Percentiles rank a stretch among this genome's conserved stretches.
phyloP scores from a whole-genome alignment of 2,888 invertebrate species.

The Dexiosoma caninum region DNA sequence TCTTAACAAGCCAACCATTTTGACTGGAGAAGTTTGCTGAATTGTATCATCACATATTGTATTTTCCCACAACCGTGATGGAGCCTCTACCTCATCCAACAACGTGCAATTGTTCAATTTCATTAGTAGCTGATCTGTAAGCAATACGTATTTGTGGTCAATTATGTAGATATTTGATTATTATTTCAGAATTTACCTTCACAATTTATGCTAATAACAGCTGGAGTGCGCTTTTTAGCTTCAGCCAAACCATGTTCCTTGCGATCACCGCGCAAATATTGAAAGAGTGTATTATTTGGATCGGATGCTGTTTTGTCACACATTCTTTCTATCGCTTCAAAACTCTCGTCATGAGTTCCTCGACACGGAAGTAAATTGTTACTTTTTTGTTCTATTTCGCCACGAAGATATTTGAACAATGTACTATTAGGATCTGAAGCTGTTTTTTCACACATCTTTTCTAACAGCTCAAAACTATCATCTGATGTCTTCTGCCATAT shows the following conservation, averaged over 20 bases:
- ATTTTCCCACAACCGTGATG: slow-evolving; percentile 76
- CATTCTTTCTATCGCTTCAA: slow-evolving; percentile 74
- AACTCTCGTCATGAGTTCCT: slow-evolving; percentile 69
- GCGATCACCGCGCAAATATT: slow-evolving; percentile 71
- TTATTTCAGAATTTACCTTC: slow-evolving; percentile 2
- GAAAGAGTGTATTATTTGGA: slow-evolving; percentile 74
- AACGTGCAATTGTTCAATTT: slow-evolving; percentile 67
- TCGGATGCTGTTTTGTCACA: slow-evolving; percentile 76
- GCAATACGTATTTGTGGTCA: neutral
- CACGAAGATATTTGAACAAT: slow-evolving; percentile 36
- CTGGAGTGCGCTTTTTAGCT: slow-evolving; percentile 60
- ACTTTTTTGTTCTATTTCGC: slow-evolving; percentile 9
- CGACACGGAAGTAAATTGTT: slow-evolving; percentile 41
- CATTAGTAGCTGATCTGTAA: slow-evolving; percentile 35
- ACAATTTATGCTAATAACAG: neutral
- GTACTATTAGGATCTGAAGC: slow-evolving; percentile 66
- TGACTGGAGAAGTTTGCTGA: slow-evolving; percentile 73
- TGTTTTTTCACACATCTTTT: slow-evolving; percentile 54
- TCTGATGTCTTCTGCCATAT: slow-evolving; percentile 56
- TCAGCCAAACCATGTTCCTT: slow-evolving; percentile 67
- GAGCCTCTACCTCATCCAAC: slow-evolving; percentile 75
- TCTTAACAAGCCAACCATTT: slow-evolving; percentile 75
- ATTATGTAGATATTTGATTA: neutral
- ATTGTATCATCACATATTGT: slow-evolving; percentile 66
- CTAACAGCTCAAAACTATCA: slow-evolving; percentile 74